phyloP scores from a whole-genome alignment of 2,797 vertebrate species.

The Gastrophryne carolinensis region DNA sequence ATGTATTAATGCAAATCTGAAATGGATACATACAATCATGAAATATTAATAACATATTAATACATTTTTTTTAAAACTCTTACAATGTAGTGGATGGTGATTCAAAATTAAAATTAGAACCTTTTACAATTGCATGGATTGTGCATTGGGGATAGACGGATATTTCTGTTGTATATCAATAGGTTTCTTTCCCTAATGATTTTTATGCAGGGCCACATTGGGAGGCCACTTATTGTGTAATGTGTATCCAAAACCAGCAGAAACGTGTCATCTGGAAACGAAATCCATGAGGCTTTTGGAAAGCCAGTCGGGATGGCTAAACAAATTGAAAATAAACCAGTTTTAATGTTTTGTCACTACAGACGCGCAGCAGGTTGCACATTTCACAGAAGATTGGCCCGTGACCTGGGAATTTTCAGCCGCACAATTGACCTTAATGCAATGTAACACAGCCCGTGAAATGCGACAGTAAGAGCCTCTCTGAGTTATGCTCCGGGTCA shows the following conservation, averaged over 20 bases:
- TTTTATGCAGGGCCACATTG: neutral
- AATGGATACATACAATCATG: too few relatives aligned
- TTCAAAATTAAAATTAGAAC: too few relatives aligned
- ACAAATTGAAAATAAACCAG: slow-evolving; percentile 29
- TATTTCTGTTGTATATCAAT: too few relatives aligned
- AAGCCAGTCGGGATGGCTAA: neutral
- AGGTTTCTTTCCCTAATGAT: too few relatives aligned
- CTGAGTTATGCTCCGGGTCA: slow-evolving; percentile 6
- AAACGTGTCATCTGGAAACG: slow-evolving; percentile 3
- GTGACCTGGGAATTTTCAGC: slow-evolving; percentile 25
- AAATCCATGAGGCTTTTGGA: slow-evolving; percentile 33
- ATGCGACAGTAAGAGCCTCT: neutral
- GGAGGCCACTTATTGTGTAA: neutral
- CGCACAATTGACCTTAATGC: slow-evolving; percentile 35
- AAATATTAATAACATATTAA: too few relatives aligned
- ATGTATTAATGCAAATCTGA: too few relatives aligned
- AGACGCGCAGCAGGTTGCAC: slow-evolving; percentile 27
- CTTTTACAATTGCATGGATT: too few relatives aligned
- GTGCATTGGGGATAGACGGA: too few relatives aligned
- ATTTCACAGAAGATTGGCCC: slow-evolving; percentile 27
- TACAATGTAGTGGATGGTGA: too few relatives aligned
- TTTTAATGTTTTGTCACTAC: neutral
- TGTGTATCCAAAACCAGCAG: slow-evolving; percentile 10
- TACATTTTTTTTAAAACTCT: too few relatives aligned
- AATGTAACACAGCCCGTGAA: slow-evolving; percentile 25